A percentile compares a stretch with the other conserved stretches of the same genome.
Evolutionary conservation across 2,888 invertebrate genomes (phyloP).

Genomic region (Acanthosepion pharaonis): DNA sequence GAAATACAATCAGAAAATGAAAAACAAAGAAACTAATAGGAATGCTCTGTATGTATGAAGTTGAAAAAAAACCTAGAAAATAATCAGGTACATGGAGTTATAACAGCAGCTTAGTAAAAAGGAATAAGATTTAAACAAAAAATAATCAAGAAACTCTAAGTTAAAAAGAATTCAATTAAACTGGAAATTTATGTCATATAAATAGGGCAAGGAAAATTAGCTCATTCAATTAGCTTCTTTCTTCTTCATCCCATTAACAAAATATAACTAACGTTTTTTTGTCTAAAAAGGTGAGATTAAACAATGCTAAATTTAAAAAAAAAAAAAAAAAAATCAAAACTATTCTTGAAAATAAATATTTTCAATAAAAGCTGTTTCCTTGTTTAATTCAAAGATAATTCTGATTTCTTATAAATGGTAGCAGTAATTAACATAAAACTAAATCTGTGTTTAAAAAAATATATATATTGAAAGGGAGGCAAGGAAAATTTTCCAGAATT

Average conservation of each 20-base stretch:
- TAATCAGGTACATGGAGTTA: background rate
- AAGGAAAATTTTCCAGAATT: no score
- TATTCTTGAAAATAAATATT: background rate
- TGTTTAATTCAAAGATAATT: background rate
- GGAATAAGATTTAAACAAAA: no score
- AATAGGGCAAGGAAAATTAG: background rate
- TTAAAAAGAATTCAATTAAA: background rate
- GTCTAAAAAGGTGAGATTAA: background rate
- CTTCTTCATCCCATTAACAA: background rate
- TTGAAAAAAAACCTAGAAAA: background rate
- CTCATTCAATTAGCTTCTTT: background rate
- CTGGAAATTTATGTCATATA: background rate
- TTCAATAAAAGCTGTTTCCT: background rate
- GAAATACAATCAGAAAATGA: background rate
- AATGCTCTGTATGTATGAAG: background rate
- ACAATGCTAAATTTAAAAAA: no score
- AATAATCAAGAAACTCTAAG: background rate
- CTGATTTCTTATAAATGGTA: background rate
- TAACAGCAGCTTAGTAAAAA: conserved; percentile 15
- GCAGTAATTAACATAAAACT: no score
- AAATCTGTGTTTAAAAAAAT: no score
- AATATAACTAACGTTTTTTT: background rate
- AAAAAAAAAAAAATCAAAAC: background rate
- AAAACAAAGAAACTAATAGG: background rate
- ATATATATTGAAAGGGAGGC: no score